These are phyloP conservation scores for Helleia helle DNA, from an alignment of 2,888 invertebrate genomes.

Conservation along the genomic window DNA sequence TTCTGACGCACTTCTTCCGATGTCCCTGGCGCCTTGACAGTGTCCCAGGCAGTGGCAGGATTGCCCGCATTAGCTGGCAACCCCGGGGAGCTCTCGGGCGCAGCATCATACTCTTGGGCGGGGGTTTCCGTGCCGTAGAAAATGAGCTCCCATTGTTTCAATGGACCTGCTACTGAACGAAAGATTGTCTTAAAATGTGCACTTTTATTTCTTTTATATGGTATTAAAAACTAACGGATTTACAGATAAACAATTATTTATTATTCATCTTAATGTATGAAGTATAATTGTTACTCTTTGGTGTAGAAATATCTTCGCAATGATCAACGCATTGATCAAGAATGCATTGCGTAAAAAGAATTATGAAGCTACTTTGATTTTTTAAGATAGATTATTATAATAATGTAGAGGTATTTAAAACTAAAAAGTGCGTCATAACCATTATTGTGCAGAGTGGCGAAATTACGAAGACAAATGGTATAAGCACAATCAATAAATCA, in stretches of 20 bases:
- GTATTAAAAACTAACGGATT: too few species aligned
- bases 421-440: slow-evolving; percentile 4
- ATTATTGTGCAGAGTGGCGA: not conserved
- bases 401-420: not conserved
- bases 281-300: too few species aligned
- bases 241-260: too few species aligned
- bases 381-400: not conserved
- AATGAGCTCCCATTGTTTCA: slow-evolving; percentile 86
- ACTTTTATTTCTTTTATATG: too few species aligned
- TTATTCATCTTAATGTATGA: too few species aligned
- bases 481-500: not conserved
- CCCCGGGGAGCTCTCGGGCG: slow-evolving; percentile 60
- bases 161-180: slow-evolving; percentile 55
- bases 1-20: slow-evolving; percentile 75
- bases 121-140: slow-evolving; percentile 85
- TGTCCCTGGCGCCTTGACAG: slow-evolving; percentile 32
- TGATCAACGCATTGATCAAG: too few species aligned
- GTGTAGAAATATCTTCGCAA: too few species aligned
- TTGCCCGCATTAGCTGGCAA: not conserved
- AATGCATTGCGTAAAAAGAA: not conserved
- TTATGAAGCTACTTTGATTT: not conserved
- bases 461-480: not conserved
- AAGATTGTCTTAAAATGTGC: too few species aligned
- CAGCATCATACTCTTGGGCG: slow-evolving; percentile 77
- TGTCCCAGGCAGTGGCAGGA: slow-evolving; percentile 26